A percentile compares a stretch with the other conserved stretches of the same genome.
Conservation (phyloP, 2,113 vertebrate genomes). For the Boulengeromyrus knoepffleri region DNA sequence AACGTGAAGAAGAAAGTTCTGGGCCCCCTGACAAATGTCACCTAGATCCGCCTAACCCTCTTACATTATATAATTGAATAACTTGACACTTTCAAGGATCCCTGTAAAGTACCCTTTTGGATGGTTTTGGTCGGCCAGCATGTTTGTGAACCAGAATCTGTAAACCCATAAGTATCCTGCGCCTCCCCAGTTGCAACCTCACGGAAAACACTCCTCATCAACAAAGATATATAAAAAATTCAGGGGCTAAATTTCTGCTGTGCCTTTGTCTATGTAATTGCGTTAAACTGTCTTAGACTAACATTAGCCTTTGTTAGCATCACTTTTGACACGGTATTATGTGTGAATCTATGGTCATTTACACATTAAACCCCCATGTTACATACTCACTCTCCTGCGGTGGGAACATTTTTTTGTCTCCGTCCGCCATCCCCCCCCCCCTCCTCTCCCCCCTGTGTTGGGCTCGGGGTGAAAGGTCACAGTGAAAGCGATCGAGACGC, state of each 20-base stretch:
- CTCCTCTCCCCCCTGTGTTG: neutral
- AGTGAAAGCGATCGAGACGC: conserved; percentile 47
- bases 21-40: neutral
- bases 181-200: neutral
- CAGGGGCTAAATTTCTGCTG: neutral
- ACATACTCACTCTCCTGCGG: conserved; percentile 34
- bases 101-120: neutral
- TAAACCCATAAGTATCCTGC: neutral
- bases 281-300: neutral
- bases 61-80: neutral
- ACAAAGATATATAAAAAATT: neutral
- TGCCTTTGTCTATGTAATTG: neutral
- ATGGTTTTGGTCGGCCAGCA: neutral
- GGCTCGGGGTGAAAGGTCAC: conserved; percentile 11
- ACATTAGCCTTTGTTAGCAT: neutral
- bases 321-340: neutral
- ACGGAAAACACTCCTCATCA: neutral
- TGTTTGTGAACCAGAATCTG: neutral
- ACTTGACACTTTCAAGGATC: neutral
- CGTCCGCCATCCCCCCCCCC: neutral
- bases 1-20: neutral
- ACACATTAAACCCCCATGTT: conserved; percentile 52
- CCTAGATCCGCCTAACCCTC: neutral
- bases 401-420: neutral
- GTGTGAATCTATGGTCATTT: neutral